These are phyloP conservation scores for Ceratina calcarata DNA, from an alignment of 1,140 invertebrate species.

Conservation along the genomic window DNA sequence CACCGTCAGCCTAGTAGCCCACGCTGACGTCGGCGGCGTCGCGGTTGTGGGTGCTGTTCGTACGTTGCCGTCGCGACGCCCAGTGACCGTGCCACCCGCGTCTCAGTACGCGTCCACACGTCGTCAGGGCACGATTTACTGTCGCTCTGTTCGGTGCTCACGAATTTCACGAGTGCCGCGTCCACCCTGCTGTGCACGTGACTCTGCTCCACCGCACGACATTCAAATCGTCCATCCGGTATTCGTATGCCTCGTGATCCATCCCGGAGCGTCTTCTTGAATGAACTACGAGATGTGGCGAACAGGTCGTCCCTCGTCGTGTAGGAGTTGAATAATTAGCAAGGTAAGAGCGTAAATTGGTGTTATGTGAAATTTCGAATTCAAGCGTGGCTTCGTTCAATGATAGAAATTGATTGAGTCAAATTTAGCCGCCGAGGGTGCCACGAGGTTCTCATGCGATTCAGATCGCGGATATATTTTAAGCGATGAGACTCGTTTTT, in stretches of 20 bases:
- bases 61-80: slow-evolving; percentile 54
- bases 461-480: not conserved
- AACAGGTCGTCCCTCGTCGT: not conserved
- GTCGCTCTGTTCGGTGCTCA: not conserved
- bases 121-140: slow-evolving; percentile 67
- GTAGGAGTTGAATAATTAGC: not conserved
- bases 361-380: too few species aligned
- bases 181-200: slow-evolving; percentile 39
- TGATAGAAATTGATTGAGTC: too few species aligned
- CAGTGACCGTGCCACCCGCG: slow-evolving; percentile 39
- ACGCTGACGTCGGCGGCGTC: slow-evolving; percentile 55
- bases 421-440: too few species aligned
- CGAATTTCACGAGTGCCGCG: not conserved
- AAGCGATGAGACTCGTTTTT: not conserved
- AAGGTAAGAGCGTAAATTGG: slow-evolving; percentile 18
- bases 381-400: too few species aligned
- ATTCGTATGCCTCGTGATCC: not conserved
- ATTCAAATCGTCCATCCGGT: not conserved
- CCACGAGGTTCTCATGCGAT: not conserved
- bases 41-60: slow-evolving; percentile 39
- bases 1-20: slow-evolving; percentile 47
- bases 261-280: too few species aligned
- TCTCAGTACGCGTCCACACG: slow-evolving; percentile 53
- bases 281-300: not conserved
- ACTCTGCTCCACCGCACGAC: slow-evolving; percentile 18